Evolutionary conservation across 2,797 vertebrate genomes (phyloP).

Genomic region (Sorex maritimensis): DNA sequence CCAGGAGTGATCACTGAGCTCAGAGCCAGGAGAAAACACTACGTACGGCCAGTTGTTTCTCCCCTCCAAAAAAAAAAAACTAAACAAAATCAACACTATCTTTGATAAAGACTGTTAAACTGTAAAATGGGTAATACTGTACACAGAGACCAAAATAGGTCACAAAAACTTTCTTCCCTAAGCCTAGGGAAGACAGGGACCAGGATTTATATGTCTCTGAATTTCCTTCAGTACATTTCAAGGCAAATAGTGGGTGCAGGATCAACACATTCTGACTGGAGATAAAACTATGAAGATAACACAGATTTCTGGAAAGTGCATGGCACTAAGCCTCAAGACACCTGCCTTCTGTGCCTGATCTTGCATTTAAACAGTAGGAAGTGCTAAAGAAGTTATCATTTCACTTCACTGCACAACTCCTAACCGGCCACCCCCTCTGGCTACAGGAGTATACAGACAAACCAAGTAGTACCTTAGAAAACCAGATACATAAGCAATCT

Average conservation of each 20-base stretch:
- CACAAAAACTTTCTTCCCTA: not conserved
- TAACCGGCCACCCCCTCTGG: not conserved
- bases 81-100: too few species aligned
- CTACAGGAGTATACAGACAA: not conserved
- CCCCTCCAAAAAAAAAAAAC: too few species aligned
- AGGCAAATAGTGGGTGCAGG: slow-evolving; percentile 5
- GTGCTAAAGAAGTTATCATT: not conserved
- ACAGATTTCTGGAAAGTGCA: not conserved
- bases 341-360: not conserved
- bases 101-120: not conserved
- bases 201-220: not conserved
- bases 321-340: not conserved
- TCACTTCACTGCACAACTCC: not conserved
- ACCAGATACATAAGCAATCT: not conserved
- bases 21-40: too few species aligned
- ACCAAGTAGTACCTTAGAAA: not conserved
- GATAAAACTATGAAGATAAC: not conserved
- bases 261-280: slow-evolving; percentile 1
- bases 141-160: slow-evolving; percentile 11
- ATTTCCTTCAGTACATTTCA: not conserved
- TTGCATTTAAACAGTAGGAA: not conserved
- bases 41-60: too few species aligned
- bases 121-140: not conserved
- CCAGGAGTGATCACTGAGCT: too few species aligned
- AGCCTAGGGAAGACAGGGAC: not conserved